A percentile compares a stretch with the other conserved stretches of the same genome.
These are phyloP conservation scores for Hippocampus comes DNA, from an alignment of 2,113 vertebrate species.

Conservation along the genomic window DNA sequence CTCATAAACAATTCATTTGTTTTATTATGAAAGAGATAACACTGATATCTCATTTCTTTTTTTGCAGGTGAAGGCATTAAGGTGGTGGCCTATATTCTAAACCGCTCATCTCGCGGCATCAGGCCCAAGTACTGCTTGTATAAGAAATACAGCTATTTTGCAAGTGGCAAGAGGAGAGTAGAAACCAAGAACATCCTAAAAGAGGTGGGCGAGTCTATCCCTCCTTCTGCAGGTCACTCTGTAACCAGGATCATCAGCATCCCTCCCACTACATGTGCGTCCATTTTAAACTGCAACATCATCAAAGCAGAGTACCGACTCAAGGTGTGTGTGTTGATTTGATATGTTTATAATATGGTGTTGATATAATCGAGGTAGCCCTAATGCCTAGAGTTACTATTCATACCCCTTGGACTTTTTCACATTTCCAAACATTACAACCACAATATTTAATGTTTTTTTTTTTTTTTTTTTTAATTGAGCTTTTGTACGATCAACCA, in stretches of 20 bases:
- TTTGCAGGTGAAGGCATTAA: conserved; percentile 56
- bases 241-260: conserved; percentile 53
- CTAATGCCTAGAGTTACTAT: too few relatives aligned
- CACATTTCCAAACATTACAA: too few relatives aligned
- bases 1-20: background rate
- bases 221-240: conserved; percentile 16
- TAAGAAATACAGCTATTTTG: conserved; percentile 66
- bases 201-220: conserved; percentile 57
- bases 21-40: background rate
- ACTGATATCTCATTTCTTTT: background rate
- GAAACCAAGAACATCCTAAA: conserved; percentile 47
- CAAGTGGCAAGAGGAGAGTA: conserved; percentile 25
- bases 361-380: background rate
- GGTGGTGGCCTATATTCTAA: conserved; percentile 50
- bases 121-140: conserved; percentile 66
- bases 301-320: conserved; percentile 68
- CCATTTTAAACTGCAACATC: conserved; percentile 56
- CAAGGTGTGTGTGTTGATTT: conserved; percentile 47
- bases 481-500: too few relatives aligned
- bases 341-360: background rate
- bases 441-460: too few relatives aligned
- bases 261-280: conserved; percentile 35
- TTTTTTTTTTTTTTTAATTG: too few relatives aligned
- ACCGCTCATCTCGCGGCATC: conserved; percentile 61
- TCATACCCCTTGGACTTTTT: too few relatives aligned